Percentiles rank a stretch among this genome's conserved stretches.
Evolutionary conservation across 2,888 invertebrate species (phyloP).

Genomic region (Ochlodes sylvanus): DNA sequence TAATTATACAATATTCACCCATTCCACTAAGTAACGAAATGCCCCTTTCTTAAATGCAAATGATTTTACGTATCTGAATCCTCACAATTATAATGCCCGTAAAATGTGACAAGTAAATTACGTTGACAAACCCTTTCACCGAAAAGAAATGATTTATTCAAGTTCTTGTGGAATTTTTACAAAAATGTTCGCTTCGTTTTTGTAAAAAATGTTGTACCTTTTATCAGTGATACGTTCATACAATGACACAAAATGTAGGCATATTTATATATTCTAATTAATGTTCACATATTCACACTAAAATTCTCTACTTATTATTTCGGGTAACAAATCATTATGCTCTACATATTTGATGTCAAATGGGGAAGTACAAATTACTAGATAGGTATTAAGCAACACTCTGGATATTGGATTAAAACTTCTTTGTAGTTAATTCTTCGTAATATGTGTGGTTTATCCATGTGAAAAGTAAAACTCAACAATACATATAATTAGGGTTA

Average conservation of each 20-base stretch:
- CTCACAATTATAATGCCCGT: neutral
- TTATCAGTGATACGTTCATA: neutral
- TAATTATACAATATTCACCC: neutral
- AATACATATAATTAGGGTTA: too few relatives aligned
- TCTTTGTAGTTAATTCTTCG: too few relatives aligned
- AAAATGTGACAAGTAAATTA: neutral
- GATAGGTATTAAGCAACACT: too few relatives aligned
- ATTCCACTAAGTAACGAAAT: neutral
- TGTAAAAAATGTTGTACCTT: neutral
- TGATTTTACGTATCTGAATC: neutral
- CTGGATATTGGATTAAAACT: too few relatives aligned
- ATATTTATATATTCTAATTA: too few relatives aligned
- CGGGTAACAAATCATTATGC: too few relatives aligned
- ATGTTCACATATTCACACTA: too few relatives aligned
- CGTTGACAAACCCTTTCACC: neutral
- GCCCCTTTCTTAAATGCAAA: neutral
- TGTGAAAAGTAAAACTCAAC: too few relatives aligned
- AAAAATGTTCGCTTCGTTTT: neutral
- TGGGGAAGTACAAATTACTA: too few relatives aligned
- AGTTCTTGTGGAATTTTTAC: neutral
- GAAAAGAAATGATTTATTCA: neutral
- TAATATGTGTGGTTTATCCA: too few relatives aligned
- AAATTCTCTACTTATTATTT: too few relatives aligned
- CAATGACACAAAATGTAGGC: neutral
- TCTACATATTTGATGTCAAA: too few relatives aligned